These are phyloP conservation scores for Cyclophora albipunctata DNA, from an alignment of 2,888 invertebrate genomes.

Conservation along the genomic window DNA sequence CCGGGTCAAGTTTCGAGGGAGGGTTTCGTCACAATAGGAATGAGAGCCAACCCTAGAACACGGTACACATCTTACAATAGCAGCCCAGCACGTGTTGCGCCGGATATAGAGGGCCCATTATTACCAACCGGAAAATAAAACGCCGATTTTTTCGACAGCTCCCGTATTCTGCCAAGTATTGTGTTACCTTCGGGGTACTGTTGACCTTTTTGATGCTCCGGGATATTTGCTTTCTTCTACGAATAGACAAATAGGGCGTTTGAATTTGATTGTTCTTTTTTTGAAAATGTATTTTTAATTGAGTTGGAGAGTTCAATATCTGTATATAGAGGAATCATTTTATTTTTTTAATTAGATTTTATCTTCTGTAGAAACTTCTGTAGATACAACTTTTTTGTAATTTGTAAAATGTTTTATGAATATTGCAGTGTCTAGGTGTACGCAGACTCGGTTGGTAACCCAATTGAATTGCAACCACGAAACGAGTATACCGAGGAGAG, in stretches of 20 bases:
- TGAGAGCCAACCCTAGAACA: slow-evolving; percentile 15
- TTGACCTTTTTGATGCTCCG: slow-evolving; percentile 3
- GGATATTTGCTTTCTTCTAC: too few species aligned
- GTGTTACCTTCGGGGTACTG: slow-evolving; percentile 28
- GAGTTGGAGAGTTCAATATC: too few species aligned
- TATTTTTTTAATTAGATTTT: too few species aligned
- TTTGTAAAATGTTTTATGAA: too few species aligned
- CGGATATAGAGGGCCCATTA: slow-evolving; percentile 67
- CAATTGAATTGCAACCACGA: too few species aligned
- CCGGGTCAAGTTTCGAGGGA: slow-evolving; percentile 70
- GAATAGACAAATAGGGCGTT: background rate
- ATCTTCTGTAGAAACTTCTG: too few species aligned
- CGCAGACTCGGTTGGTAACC: too few species aligned
- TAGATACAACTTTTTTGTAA: too few species aligned
- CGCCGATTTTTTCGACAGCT: slow-evolving; percentile 50
- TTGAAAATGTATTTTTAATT: too few species aligned
- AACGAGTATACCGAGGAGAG: slow-evolving; percentile 1
- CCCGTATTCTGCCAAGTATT: slow-evolving; percentile 27
- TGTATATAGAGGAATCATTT: too few species aligned
- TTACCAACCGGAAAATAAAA: slow-evolving; percentile 54
- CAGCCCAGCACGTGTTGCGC: slow-evolving; percentile 73
- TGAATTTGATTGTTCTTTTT: background rate
- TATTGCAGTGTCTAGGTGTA: too few species aligned
- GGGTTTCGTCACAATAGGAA: slow-evolving; percentile 40
- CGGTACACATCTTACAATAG: slow-evolving; percentile 58